A percentile compares a stretch with the other conserved stretches of the same genome.
These are phyloP conservation scores for Columba livia DNA, from an alignment of 2,113 vertebrate species.

Conservation along the genomic window DNA sequence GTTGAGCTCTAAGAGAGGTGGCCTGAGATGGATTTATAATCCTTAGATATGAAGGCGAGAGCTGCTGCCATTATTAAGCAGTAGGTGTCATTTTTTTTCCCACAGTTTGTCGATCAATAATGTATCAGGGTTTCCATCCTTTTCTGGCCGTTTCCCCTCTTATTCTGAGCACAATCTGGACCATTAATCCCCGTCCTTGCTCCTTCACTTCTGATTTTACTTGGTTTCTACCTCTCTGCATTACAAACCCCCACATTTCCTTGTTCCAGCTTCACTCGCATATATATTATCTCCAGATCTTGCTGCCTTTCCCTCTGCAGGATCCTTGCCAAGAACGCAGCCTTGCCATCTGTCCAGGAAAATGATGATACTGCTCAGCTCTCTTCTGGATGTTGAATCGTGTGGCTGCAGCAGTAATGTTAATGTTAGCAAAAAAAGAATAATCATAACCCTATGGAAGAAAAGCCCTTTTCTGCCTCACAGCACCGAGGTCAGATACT, in stretches of 20 bases:
- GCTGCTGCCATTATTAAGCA: background rate
- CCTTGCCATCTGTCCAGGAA: constrained; percentile 45
- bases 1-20: background rate
- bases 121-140: background rate
- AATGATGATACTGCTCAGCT: constrained; percentile 17
- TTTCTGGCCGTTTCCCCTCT: background rate
- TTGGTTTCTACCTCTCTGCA: background rate
- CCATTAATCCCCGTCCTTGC: background rate
- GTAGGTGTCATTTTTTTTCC: background rate
- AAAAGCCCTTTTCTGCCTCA: background rate
- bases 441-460: background rate
- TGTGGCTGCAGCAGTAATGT: constrained; percentile 3
- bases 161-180: background rate
- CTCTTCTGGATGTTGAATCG: constrained; percentile 8
- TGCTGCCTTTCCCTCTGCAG: background rate
- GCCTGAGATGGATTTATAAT: constrained; percentile 3
- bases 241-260: background rate
- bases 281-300: background rate
- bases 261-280: background rate
- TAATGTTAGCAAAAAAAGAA: background rate
- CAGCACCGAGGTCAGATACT: background rate
- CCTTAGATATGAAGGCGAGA: background rate
- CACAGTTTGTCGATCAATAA: background rate
- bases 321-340: constrained; percentile 34
- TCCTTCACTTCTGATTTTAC: background rate